Conservation (phyloP, 2,888 invertebrate genomes). For the Phyllotreta cruciferae region DNA sequence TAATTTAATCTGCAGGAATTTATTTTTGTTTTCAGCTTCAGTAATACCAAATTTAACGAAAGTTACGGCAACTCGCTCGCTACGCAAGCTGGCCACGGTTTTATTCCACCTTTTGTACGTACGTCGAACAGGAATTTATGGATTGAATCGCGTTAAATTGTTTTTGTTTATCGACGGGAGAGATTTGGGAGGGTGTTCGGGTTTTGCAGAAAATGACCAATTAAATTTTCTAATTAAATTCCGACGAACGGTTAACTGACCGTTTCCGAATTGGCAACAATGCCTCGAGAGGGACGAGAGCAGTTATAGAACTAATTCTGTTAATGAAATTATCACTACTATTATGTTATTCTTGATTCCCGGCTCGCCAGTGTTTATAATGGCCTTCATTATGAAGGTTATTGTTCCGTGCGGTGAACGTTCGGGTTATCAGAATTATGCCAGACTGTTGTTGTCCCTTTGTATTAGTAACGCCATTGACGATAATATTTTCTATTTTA, state of each 20-base stretch:
- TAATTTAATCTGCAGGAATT: too few species aligned
- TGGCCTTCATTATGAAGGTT: conserved; percentile 21
- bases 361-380: conserved; percentile 23
- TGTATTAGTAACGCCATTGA: conserved; percentile 3
- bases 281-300: conserved; percentile 3
- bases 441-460: conserved; percentile 20
- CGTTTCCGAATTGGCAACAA: conserved; percentile 11
- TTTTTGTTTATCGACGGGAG: too few species aligned
- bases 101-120: too few species aligned
- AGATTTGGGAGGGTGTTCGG: too few species aligned
- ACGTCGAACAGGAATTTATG: too few species aligned
- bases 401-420: conserved; percentile 19
- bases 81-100: too few species aligned
- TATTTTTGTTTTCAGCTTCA: too few species aligned
- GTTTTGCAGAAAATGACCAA: too few species aligned
- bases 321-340: conserved; percentile 35
- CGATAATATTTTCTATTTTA: too few species aligned
- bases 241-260: conserved; percentile 4
- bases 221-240: not conserved
- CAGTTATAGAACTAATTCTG: conserved; percentile 30
- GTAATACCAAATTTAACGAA: too few species aligned
- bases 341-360: conserved; percentile 33
- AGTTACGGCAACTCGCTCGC: too few species aligned
- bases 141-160: too few species aligned
- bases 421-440: conserved; percentile 18